Conservation (phyloP, 2,113 vertebrate genomes). For the Meleagris gallopavo region DNA sequence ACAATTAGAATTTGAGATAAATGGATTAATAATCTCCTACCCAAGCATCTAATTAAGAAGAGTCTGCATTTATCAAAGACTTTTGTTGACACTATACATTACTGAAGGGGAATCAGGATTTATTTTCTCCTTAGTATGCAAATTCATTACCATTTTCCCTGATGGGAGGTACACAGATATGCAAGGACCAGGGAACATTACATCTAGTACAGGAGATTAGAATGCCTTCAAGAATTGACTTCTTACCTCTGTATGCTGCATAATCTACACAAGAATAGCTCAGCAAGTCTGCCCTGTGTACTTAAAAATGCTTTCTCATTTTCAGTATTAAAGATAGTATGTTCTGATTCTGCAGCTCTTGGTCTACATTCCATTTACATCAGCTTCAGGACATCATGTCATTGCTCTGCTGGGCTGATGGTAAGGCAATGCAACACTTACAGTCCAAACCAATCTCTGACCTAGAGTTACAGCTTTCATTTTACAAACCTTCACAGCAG, state of each 20-base stretch:
- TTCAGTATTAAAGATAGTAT: neutral
- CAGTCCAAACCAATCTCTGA: neutral
- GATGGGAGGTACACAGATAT: neutral
- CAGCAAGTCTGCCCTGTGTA: neutral
- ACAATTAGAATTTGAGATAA: constrained; percentile 36
- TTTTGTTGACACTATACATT: constrained; percentile 41
- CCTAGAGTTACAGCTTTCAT: neutral
- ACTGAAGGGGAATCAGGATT: constrained; percentile 30
- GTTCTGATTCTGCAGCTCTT: neutral
- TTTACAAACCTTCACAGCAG: neutral
- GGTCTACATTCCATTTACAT: neutral
- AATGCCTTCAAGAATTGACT: neutral
- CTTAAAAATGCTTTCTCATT: neutral
- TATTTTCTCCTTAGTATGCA: neutral
- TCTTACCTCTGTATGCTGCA: neutral
- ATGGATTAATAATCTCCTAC: constrained; percentile 45
- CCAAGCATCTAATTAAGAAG: constrained; percentile 34
- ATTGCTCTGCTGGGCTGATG: neutral
- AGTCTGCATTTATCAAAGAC: constrained; percentile 24
- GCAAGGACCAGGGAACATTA: neutral
- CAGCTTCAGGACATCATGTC: neutral
- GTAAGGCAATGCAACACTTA: neutral
- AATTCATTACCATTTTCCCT: constrained; percentile 6
- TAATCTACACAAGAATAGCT: neutral
- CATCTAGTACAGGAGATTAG: neutral